These are phyloP conservation scores for Eidolon dupreanum DNA, from an alignment of 2,797 vertebrate genomes.

Conservation along the genomic window DNA sequence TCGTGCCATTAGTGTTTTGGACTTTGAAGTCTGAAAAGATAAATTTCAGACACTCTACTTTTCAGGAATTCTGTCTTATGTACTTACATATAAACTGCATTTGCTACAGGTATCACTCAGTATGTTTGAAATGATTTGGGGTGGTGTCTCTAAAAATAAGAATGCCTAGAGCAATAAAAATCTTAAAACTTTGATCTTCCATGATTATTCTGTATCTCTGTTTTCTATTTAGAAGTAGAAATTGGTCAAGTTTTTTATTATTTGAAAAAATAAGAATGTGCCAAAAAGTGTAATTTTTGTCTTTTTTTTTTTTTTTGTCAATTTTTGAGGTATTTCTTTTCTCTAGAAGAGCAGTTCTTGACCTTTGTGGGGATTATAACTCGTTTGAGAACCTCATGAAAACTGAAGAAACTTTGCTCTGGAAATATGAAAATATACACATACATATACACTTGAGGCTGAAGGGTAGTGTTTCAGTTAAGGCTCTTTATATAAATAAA, in stretches of 20 bases:
- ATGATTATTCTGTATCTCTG: background rate
- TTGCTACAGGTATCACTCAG: background rate
- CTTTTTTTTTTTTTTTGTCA: background rate
- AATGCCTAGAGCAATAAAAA: background rate
- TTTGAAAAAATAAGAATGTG: background rate
- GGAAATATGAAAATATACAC: background rate
- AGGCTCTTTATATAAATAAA: slow-evolving; percentile 6
- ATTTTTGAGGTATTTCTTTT: background rate
- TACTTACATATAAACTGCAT: background rate
- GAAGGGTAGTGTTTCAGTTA: background rate
- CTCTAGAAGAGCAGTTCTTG: background rate
- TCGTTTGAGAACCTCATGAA: background rate
- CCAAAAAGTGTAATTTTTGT: background rate
- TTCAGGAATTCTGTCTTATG: slow-evolving; percentile 47
- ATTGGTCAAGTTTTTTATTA: background rate
- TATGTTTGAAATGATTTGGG: background rate
- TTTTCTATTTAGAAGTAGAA: background rate
- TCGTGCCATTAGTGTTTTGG: background rate
- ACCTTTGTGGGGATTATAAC: background rate
- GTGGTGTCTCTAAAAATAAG: background rate
- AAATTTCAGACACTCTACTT: slow-evolving; percentile 43
- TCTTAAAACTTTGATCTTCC: background rate
- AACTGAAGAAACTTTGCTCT: background rate
- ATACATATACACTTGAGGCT: background rate
- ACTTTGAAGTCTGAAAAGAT: background rate